phyloP scores from a whole-genome alignment of 2,797 vertebrate genomes.

The Epinephelus malabaricus region DNA sequence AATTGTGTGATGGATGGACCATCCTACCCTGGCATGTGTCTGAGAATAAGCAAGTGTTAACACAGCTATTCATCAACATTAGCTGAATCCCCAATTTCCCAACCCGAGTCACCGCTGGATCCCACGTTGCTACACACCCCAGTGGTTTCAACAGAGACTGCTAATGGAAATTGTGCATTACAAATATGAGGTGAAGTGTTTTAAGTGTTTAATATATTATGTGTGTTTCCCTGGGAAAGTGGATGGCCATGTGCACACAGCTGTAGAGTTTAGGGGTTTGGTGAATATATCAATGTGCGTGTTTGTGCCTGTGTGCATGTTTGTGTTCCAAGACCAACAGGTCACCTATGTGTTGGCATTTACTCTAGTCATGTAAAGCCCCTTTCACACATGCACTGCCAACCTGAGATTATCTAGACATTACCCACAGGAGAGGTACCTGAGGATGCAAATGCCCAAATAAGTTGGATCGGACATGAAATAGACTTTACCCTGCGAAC shows the following conservation, averaged over 20 bases:
- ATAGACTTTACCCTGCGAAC: too few species aligned
- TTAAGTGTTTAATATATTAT: constrained; percentile 15
- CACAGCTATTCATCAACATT: constrained; percentile 72
- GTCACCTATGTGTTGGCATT: neutral
- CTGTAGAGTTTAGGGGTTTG: neutral
- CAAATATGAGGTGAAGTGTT: constrained; percentile 20
- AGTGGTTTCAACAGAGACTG: constrained; percentile 24
- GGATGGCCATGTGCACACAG: neutral
- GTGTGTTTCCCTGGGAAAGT: neutral
- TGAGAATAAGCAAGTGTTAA: constrained; percentile 65
- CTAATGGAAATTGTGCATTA: constrained; percentile 31
- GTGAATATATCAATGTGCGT: neutral
- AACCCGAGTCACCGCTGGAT: constrained; percentile 27
- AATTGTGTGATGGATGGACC: constrained; percentile 73
- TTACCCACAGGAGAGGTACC: too few species aligned
- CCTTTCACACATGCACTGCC: too few species aligned
- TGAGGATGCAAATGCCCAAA: too few species aligned
- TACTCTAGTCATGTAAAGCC: neutral
- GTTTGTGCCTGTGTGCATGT: neutral
- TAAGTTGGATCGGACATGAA: too few species aligned
- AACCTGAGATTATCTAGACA: too few species aligned
- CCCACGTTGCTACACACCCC: neutral
- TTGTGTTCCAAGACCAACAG: neutral
- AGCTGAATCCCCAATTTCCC: constrained; percentile 45
- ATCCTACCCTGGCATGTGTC: constrained; percentile 60